A percentile compares a stretch with the other conserved stretches of the same genome.
Evolutionary conservation across 1,140 invertebrate species (phyloP).

Genomic region (Aphidius gifuensis): DNA sequence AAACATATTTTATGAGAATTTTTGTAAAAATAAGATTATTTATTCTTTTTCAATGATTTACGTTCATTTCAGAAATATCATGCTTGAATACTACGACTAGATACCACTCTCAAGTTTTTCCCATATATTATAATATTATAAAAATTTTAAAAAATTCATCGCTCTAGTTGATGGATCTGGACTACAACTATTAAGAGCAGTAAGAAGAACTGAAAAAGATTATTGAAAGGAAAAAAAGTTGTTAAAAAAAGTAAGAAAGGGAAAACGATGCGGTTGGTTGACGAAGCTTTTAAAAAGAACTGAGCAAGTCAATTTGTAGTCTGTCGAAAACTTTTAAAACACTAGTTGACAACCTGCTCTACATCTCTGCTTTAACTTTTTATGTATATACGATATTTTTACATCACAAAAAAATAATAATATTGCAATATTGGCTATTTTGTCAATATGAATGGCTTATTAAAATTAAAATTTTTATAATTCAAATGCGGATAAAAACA

Average conservation of each 20-base stretch:
- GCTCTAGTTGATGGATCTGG: too few species aligned
- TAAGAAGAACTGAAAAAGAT: too few species aligned
- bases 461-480: too few species aligned
- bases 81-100: too few species aligned
- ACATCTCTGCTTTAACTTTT: slow-evolving; percentile 10
- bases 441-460: too few species aligned
- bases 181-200: too few species aligned
- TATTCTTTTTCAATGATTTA: neutral
- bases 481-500: too few species aligned
- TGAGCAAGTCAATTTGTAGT: slow-evolving; percentile 58
- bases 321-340: slow-evolving; percentile 59
- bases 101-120: too few species aligned
- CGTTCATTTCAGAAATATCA: too few species aligned
- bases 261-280: slow-evolving; percentile 48
- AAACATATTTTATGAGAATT: slow-evolving; percentile 38
- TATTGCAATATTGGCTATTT: too few species aligned
- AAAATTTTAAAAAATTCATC: too few species aligned
- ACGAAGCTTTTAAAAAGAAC: slow-evolving; percentile 56
- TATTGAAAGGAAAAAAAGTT: neutral
- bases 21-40: slow-evolving; percentile 23
- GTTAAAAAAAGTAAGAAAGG: slow-evolving; percentile 27
- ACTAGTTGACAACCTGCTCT: slow-evolving; percentile 54
- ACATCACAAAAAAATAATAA: neutral
- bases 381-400: slow-evolving; percentile 16
- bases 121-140: too few species aligned